Evolutionary conservation across 2,797 vertebrate genomes (phyloP), one percentile per base, ranked within the genome.

Genomic region (Smutsia gigantea): DNA sequence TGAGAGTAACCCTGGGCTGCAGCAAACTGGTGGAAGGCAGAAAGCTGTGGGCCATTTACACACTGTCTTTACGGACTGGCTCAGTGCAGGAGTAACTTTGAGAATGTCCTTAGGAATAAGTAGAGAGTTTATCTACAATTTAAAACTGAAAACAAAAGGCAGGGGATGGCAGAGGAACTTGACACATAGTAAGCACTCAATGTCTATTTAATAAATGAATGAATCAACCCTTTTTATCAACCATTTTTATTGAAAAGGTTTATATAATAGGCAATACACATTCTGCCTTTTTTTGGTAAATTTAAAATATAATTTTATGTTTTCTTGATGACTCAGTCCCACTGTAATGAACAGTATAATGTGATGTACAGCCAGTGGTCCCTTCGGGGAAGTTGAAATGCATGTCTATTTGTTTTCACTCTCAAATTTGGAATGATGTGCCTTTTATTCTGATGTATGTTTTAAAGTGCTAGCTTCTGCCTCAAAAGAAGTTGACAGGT

Each of bases 231-330:
- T 79, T 88, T 66, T 61, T 71, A 87, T 39, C 9, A 90, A 57
- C n/a, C n/a, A n/a, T 61, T 86, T 94, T 84, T 85, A 86, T 37
- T 81, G 31, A 49, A 75, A 92, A 61, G 27, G 12, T 78, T 92
- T 82, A 68, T 11, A 66, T 51, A 61, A 46, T 46, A 15, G 46
- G 17, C 17, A 69, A 14, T 64, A 25, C 2, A 92, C 27, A 63
- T 59, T 89, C 42, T 90, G 42, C 78, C 27, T 55, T 75, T 74
- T 85, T 77, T 72, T 93, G 69, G 37, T 71, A 23, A 83, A 87
- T 81, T 84, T 59, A 68, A 88, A 88, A 87, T 68, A 78, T 55
- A 74, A 39, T 55, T 57, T 42, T 69, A 68, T 0, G 21, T 84
- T 72, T 78, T 84, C 63, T 18, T 17, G 42, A 31, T 87, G 82